Evolutionary conservation across 1,140 invertebrate species (phyloP).

Genomic region (Nilaparvata lugens): DNA sequence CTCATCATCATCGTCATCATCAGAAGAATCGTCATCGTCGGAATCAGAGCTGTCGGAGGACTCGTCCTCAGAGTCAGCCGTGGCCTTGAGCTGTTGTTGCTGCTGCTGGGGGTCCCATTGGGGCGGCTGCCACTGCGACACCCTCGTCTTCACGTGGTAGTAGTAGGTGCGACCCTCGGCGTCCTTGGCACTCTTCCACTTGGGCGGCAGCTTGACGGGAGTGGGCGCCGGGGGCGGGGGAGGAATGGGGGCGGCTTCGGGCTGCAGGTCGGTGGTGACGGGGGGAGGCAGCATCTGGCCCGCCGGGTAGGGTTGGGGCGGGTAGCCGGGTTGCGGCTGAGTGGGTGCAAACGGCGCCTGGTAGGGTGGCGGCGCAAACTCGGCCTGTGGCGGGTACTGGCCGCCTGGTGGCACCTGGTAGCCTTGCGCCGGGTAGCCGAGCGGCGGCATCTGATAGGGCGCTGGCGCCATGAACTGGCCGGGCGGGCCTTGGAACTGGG

Average conservation of each 20-base stretch:
- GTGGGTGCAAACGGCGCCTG: conserved; percentile 11
- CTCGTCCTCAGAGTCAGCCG: conserved; percentile 36
- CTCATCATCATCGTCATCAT: conserved; percentile 20
- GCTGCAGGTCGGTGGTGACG: neutral
- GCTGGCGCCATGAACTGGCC: neutral
- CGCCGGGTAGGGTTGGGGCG: neutral
- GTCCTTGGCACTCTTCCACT: conserved; percentile 80
- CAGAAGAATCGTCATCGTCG: conserved; percentile 34
- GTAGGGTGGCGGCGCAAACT: conserved; percentile 22
- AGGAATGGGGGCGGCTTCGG: neutral
- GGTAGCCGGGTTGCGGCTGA: too few relatives aligned
- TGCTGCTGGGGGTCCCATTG: conserved; percentile 36
- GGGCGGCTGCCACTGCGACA: conserved; percentile 84
- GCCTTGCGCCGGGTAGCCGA: neutral
- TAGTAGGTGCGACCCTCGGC: conserved; percentile 77
- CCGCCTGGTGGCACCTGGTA: neutral
- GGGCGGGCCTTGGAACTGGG: conserved; percentile 22
- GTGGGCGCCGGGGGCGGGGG: conserved; percentile 36
- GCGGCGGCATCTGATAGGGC: neutral
- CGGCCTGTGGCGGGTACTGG: conserved; percentile 33
- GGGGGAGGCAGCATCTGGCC: neutral
- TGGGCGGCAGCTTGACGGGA: conserved; percentile 60
- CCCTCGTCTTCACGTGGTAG: conserved; percentile 74
- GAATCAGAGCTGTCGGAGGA: conserved; percentile 34
- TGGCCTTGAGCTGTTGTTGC: neutral